Base-by-base conservation (phyloP, 2,113 vertebrate genomes). In the Calidris pygmaea region DNA sequence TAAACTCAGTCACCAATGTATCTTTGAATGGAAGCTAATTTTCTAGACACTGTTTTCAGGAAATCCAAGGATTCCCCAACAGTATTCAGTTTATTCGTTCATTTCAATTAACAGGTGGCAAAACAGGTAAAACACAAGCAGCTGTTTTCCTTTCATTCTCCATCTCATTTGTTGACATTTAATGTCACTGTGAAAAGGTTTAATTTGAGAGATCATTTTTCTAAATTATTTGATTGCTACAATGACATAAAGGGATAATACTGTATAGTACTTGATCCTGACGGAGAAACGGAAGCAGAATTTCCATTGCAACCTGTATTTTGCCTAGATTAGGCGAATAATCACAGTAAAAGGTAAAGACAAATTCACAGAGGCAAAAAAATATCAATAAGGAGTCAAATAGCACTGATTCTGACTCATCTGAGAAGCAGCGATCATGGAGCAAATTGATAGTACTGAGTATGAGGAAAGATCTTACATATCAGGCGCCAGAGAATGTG, bases 91-190 rank as follows among this genome's bases (percentile, higher is more conserved):
- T 86, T 73, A 35, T 85, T 75, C 7, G 41, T 76, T 84, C 23
- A 20, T 81, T 95, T 43, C 89, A 63, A 58, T 87, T 95, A 97
- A 97, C 81, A 94, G 87, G 86, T 67, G 43, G 63, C 60, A 65
- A 39, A 91, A 32, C 60, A 93, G 85, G 89, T 79, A 39, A 78
- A 93, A 71, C 59, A 78, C 14, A 67, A 50, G 34, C 62, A 63
- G 52, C 37, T 87, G 3, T 15, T 93, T 70, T 63, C 48, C 48
- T 89, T 73, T 88, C 62, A 27, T 63, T 85, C 15, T 74, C n/a
- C 35, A 39, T 7, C 52, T 56, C 13, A 59, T 81, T 74, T 91
- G 37, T 47, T 29, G 23, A 74, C 59, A 89, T 53, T 81, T 87
- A 12, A 35, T 55, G 39, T 80, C 43, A 63, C 55, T 95, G 93